Evolutionary conservation across 2,888 invertebrate genomes (phyloP).

Genomic region (Tetanocera ferruginea): DNA sequence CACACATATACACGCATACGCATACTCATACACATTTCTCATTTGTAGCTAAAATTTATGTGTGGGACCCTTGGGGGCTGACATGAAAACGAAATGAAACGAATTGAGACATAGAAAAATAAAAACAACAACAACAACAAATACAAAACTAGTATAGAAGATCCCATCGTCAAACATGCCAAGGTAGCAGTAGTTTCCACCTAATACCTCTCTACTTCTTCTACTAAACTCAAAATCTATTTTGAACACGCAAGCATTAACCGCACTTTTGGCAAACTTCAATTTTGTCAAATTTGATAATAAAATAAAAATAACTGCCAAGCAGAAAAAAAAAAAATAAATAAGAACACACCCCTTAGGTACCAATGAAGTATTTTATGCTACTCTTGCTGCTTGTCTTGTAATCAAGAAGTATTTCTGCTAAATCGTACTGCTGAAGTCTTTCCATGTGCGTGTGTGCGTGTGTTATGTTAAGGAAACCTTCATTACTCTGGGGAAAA

Average conservation of each 20-base stretch:
- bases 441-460: no score
- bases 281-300: neutral
- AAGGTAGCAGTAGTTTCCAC: neutral
- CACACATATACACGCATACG: no score
- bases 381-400: no score
- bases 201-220: neutral
- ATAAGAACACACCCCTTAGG: no score
- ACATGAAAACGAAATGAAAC: neutral
- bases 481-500: neutral
- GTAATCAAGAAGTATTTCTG: no score
- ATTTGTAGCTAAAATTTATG: neutral
- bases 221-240: no score
- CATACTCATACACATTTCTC: neutral
- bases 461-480: no score
- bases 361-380: no score
- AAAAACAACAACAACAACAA: no score
- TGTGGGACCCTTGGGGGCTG: constrained; percentile 6
- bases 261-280: neutral
- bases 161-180: neutral
- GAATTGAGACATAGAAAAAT: neutral
- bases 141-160: no score
- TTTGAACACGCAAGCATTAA: neutral
- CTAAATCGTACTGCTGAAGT: no score
- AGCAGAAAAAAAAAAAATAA: no score
- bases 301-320: neutral